Evolutionary conservation across 2,888 invertebrate species (phyloP).

Genomic region (Sipunculus nudus): DNA sequence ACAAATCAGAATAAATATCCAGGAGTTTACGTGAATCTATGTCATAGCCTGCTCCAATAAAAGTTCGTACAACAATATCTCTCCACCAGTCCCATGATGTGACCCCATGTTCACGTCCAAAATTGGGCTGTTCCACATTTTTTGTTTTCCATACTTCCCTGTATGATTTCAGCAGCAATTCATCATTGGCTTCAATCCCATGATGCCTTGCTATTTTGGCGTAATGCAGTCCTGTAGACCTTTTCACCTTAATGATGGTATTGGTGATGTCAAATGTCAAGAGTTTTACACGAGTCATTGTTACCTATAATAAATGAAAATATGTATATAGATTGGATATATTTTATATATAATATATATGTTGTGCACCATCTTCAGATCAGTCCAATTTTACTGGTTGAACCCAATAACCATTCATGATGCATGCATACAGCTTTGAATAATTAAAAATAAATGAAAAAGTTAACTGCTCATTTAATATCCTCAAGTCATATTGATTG

Average conservation of each 20-base stretch:
- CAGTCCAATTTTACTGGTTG: too few species aligned
- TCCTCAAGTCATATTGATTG: too few species aligned
- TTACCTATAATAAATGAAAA: background rate
- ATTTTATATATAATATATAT: too few species aligned
- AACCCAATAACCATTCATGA: too few species aligned
- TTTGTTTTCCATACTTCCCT: slow-evolving; percentile 74
- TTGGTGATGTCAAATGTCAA: slow-evolving; percentile 91
- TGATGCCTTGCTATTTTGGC: slow-evolving; percentile 75
- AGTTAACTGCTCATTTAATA: too few species aligned
- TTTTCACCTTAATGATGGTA: slow-evolving; percentile 79
- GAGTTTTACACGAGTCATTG: slow-evolving; percentile 46
- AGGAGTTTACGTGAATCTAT: too few species aligned
- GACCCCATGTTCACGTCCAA: slow-evolving; percentile 76
- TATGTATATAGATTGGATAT: too few species aligned
- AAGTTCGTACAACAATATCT: slow-evolving; percentile 74
- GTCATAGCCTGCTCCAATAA: slow-evolving; percentile 67
- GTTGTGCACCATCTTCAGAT: too few species aligned
- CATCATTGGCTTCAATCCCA: slow-evolving; percentile 73
- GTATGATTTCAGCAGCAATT: slow-evolving; percentile 73
- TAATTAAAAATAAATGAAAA: too few species aligned
- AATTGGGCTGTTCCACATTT: slow-evolving; percentile 80
- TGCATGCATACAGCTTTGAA: too few species aligned
- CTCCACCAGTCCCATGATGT: slow-evolving; percentile 86
- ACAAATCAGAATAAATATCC: too few species aligned
- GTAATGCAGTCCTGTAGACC: slow-evolving; percentile 80